Conservation (phyloP, 2,113 vertebrate species). For the Ranitomeya variabilis region DNA sequence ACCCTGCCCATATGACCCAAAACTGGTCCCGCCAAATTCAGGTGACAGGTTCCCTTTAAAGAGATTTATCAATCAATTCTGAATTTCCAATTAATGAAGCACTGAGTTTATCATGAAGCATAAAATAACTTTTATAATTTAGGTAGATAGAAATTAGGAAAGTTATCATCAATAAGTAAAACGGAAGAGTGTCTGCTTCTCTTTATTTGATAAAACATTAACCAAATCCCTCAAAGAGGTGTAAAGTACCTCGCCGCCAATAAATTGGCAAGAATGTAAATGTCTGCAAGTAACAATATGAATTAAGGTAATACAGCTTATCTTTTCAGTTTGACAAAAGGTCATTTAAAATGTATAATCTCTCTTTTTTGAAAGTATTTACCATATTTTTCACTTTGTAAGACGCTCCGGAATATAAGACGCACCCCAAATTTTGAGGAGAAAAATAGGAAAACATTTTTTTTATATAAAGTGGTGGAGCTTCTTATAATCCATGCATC, state of each 20-base stretch:
- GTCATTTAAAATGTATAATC: neutral
- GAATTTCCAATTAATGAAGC: neutral
- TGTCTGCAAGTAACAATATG: neutral
- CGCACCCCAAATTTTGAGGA: no score
- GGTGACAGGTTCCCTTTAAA: no score
- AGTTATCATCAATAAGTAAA: neutral
- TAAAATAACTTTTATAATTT: neutral
- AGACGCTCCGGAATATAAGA: no score
- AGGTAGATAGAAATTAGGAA: neutral
- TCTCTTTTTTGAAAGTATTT: neutral
- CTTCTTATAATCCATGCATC: no score
- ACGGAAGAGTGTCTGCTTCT: neutral
- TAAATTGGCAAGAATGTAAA: slow-evolving; percentile 23
- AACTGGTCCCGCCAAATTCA: no score
- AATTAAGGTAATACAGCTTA: neutral
- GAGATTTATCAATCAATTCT: neutral
- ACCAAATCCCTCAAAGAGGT: neutral
- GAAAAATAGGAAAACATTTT: no score
- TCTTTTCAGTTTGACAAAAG: neutral
- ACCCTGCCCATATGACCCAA: no score
- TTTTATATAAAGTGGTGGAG: no score
- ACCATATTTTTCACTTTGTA: no score
- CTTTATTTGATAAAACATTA: neutral
- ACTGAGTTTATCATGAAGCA: neutral
- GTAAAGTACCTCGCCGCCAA: neutral